phyloP scores from a whole-genome alignment of 2,113 vertebrate genomes.

The Vulpes vulpes region DNA sequence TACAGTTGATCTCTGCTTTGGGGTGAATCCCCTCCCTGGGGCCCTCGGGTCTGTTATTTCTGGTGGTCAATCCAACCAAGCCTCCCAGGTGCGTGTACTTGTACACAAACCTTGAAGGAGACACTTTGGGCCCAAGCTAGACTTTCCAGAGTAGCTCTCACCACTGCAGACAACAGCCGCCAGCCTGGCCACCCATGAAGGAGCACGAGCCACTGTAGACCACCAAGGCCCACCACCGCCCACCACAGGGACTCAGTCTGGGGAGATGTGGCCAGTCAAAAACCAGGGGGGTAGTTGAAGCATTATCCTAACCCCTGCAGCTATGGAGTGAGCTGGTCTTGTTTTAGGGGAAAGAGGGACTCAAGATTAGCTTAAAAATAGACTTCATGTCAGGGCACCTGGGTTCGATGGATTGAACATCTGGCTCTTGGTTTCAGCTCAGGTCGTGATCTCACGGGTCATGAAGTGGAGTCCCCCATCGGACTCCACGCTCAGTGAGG shows the following conservation, averaged over 20 bases:
- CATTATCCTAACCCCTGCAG: not conserved
- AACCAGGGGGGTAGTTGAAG: rapidly evolving
- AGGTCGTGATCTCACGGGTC: too few relatives aligned
- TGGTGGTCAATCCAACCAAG: not conserved
- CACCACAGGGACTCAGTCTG: too few relatives aligned
- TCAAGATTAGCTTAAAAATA: not conserved
- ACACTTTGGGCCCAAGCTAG: not conserved
- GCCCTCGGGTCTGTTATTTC: not conserved
- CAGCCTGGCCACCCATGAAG: not conserved
- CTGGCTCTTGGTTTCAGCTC: too few relatives aligned
- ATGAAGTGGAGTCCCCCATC: too few relatives aligned
- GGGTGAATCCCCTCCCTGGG: not conserved
- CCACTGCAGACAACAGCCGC: not conserved
- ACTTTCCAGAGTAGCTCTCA: not conserved
- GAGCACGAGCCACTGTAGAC: not conserved
- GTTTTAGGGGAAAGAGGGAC: too few relatives aligned
- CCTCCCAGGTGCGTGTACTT: not conserved
- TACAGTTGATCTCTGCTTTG: not conserved
- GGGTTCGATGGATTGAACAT: too few relatives aligned
- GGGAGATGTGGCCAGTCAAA: not conserved
- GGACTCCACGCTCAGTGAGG: too few relatives aligned
- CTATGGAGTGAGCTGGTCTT: not conserved
- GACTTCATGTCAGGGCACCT: not conserved
- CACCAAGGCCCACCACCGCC: not conserved
- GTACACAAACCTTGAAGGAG: too few relatives aligned